Conservation (phyloP, 2,797 vertebrate species). For the Podarcis siculus region DNA sequence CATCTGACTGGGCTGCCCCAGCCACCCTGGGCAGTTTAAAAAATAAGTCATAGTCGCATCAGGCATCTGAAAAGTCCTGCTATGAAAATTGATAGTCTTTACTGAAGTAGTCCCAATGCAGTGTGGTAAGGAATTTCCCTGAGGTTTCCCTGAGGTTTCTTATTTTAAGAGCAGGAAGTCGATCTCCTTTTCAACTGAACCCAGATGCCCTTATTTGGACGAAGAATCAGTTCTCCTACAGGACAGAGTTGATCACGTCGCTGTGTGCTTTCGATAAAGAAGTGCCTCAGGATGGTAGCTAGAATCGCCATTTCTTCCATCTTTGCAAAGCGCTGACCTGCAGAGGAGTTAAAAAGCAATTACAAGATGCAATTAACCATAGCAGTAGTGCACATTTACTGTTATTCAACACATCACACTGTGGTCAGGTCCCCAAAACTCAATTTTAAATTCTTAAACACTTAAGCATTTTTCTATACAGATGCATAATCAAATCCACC, state of each 20-base stretch:
- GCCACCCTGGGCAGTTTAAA: too few species aligned
- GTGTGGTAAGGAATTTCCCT: neutral
- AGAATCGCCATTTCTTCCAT: conserved; percentile 95
- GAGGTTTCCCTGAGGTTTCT: conserved; percentile 9
- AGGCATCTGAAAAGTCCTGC: too few species aligned
- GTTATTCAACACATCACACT: neutral
- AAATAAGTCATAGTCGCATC: too few species aligned
- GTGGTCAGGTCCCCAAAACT: neutral
- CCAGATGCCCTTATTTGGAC: conserved; percentile 87
- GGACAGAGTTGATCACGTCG: conserved; percentile 83
- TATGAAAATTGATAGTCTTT: too few species aligned
- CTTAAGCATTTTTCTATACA: neutral
- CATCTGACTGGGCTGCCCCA: too few species aligned
- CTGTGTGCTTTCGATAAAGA: conserved; percentile 86
- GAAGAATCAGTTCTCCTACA: conserved; percentile 88
- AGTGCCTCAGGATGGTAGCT: conserved; percentile 84
- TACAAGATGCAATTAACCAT: neutral
- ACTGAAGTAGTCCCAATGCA: neutral
- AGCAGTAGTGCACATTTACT: neutral
- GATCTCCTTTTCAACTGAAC: conserved; percentile 85
- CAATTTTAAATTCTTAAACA: neutral
- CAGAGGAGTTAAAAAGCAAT: conserved; percentile 30
- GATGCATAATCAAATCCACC: neutral
- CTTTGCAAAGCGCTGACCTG: conserved; percentile 93
- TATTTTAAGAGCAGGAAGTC: conserved; percentile 12